A percentile compares a stretch with the other conserved stretches of the same genome.
Conservation (phyloP, 2,797 vertebrate species). For the Triplophysa yarkandensis region DNA sequence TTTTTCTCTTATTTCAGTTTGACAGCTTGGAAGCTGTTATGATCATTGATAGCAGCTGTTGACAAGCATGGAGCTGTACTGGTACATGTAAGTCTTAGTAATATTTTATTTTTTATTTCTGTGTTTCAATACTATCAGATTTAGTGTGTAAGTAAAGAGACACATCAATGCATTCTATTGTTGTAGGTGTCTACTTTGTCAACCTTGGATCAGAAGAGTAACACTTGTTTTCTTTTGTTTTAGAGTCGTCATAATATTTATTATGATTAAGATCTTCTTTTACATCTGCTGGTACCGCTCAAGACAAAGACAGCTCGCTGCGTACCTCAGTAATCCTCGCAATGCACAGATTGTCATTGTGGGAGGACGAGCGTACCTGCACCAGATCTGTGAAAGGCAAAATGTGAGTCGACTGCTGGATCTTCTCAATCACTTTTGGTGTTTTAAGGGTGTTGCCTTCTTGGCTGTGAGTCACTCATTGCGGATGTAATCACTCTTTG, state of each 20-base stretch:
- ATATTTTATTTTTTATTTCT: not conserved
- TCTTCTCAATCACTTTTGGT: not conserved
- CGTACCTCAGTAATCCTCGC: conserved; percentile 84
- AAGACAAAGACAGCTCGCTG: conserved; percentile 82
- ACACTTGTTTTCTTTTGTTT: conserved; percentile 1
- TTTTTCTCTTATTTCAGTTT: conserved; percentile 35
- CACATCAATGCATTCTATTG: too few relatives aligned
- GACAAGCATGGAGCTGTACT: conserved; percentile 80
- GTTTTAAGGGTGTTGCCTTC: not conserved
- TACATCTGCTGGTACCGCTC: conserved; percentile 88
- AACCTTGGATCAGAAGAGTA: not conserved
- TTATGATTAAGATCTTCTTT: conserved; percentile 87
- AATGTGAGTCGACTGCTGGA: conserved; percentile 72
- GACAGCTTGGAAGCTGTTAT: conserved; percentile 55
- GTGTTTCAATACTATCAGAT: not conserved
- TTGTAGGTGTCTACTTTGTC: not conserved
- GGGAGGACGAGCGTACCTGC: conserved; percentile 83
- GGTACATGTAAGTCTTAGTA: conserved; percentile 81
- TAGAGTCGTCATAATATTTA: conserved; percentile 86
- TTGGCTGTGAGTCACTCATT: not conserved
- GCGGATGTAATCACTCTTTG: not conserved
- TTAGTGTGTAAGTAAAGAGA: too few relatives aligned
- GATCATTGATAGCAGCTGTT: conserved; percentile 57
- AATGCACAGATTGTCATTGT: conserved; percentile 87
- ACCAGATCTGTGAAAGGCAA: conserved; percentile 84